Conservation (phyloP, 1,140 invertebrate genomes). For the Cyphomyrmex costatus region DNA sequence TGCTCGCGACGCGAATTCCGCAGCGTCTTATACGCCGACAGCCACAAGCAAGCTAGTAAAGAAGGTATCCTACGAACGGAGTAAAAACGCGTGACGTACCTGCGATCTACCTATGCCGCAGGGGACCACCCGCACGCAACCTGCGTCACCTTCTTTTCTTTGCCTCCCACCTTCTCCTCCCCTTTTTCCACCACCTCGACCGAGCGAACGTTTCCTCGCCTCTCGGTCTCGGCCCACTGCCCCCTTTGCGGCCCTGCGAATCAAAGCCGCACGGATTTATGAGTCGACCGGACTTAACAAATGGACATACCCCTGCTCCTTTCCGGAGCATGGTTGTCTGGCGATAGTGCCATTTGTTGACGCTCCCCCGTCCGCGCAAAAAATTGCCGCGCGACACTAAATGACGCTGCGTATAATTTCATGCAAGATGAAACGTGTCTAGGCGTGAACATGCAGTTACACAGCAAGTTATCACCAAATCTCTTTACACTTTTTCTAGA, state of each 20-base stretch:
- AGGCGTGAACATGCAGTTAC: background rate
- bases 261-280: slow-evolving; percentile 71
- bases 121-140: slow-evolving; percentile 84
- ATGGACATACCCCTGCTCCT: slow-evolving; percentile 62
- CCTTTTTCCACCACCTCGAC: slow-evolving; percentile 29
- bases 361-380: slow-evolving; percentile 6
- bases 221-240: slow-evolving; percentile 35
- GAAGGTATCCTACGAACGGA: slow-evolving; percentile 71
- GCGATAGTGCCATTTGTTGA: slow-evolving; percentile 55
- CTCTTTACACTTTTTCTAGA: background rate
- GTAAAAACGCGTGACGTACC: slow-evolving; percentile 79
- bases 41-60: slow-evolving; percentile 60
- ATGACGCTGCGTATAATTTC: slow-evolving; percentile 13
- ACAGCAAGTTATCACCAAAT: background rate
- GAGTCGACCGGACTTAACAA: slow-evolving; percentile 69
- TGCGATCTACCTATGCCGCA: slow-evolving; percentile 79
- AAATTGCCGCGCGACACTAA: slow-evolving; percentile 13
- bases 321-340: slow-evolving; percentile 53
- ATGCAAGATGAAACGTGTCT: slow-evolving; percentile 4
- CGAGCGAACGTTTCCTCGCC: slow-evolving; percentile 35
- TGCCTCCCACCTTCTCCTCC: slow-evolving; percentile 69
- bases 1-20: slow-evolving; percentile 47
- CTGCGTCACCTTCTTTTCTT: slow-evolving; percentile 76
- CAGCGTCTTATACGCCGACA: slow-evolving; percentile 34
- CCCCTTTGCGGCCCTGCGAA: slow-evolving; percentile 51